Percentiles rank a stretch among this genome's conserved stretches.
phyloP scores from a whole-genome alignment of 92 coral and sea anemone genomes.

The Meandrina meandrites region DNA sequence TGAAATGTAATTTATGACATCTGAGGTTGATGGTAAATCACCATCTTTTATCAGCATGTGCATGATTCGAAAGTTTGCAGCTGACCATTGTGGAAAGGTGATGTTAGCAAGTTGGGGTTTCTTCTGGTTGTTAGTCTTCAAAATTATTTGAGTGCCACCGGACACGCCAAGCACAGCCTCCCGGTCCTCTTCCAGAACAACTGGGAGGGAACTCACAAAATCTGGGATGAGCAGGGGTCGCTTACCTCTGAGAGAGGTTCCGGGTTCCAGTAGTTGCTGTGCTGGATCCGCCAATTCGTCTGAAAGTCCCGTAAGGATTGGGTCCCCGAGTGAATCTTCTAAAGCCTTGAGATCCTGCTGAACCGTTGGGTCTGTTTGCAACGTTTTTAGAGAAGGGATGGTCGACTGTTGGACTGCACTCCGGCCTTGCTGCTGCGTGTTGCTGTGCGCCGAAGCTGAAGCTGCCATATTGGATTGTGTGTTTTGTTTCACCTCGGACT shows the following conservation, averaged over 20 bases:
- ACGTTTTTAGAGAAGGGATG: conserved; percentile 22
- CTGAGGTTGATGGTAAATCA: conserved; percentile 19
- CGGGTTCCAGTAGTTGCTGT: background rate
- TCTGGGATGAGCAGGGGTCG: background rate
- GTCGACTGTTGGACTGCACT: background rate
- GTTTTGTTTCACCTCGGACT: conserved; percentile 2
- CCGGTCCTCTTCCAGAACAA: background rate
- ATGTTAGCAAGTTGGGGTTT: conserved; percentile 15
- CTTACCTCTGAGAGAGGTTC: background rate
- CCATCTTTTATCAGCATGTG: conserved; percentile 22
- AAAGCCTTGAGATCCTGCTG: conserved; percentile 38
- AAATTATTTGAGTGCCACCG: too few species aligned
- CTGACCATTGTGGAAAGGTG: conserved; percentile 32
- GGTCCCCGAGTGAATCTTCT: conserved; percentile 40
- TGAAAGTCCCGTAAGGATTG: conserved; percentile 35
- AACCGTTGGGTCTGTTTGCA: conserved; percentile 32
- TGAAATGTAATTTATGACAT: conserved; percentile 4
- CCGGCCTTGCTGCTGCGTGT: conserved; percentile 22
- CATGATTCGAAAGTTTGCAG: conserved; percentile 32
- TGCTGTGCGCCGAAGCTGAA: conserved; percentile 17
- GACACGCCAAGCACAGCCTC: background rate
- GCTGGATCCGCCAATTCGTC: conserved; percentile 1
- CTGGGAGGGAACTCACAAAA: background rate
- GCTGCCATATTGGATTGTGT: conserved; percentile 28
- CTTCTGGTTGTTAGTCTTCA: too few species aligned